phyloP scores from a whole-genome alignment of 92 coral and sea anemone species.

The Hydrozoanthus gracilis region DNA sequence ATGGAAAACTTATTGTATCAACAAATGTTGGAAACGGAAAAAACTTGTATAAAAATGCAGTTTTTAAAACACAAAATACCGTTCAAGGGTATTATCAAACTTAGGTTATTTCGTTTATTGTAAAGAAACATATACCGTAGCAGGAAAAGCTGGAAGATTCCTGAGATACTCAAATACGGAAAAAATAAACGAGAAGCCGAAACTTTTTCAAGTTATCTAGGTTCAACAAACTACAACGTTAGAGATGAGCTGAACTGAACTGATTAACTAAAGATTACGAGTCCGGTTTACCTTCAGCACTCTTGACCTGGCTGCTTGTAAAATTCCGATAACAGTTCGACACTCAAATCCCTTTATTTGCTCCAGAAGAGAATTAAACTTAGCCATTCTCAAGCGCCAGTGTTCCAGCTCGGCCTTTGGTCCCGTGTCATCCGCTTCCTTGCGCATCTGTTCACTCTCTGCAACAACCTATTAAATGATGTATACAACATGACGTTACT shows the following conservation, averaged over 20 bases:
- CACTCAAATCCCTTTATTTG: constrained; percentile 77
- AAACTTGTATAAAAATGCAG: too few relatives aligned
- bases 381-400: constrained; percentile 94
- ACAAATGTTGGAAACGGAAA: too few relatives aligned
- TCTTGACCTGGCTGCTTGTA: constrained; percentile 80
- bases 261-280: neutral
- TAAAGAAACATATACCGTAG: too few relatives aligned
- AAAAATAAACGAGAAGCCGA: too few relatives aligned
- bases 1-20: neutral
- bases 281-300: constrained; percentile 67
- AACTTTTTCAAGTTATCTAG: neutral
- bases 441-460: constrained; percentile 93
- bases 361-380: constrained; percentile 85
- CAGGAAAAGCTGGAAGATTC: too few relatives aligned
- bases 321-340: constrained; percentile 71
- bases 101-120: too few relatives aligned
- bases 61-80: too few relatives aligned
- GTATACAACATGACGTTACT: too few relatives aligned
- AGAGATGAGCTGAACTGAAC: neutral
- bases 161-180: neutral
- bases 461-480: constrained; percentile 75
- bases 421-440: constrained; percentile 93
- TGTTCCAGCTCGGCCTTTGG: constrained; percentile 93
- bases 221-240: neutral
- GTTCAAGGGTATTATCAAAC: too few relatives aligned